Conservation (phyloP, 2,113 vertebrate genomes). For the Burhinus oedicnemus region DNA sequence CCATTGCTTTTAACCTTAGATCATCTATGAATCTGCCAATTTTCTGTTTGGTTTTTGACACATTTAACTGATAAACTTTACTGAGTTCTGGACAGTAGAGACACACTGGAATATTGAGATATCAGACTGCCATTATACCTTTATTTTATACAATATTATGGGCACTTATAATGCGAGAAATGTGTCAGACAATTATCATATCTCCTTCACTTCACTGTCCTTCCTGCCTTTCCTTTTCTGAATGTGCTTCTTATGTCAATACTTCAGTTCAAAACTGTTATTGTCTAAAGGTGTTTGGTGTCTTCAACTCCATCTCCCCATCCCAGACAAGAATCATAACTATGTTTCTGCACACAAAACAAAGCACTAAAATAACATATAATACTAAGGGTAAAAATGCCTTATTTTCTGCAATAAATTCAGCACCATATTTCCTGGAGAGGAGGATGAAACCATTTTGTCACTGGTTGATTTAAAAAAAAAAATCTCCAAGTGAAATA, state of each 20-base stretch:
- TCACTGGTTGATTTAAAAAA: not conserved
- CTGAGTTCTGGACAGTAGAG: not conserved
- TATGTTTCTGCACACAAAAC: not conserved
- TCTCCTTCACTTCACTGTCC: not conserved
- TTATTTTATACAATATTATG: not conserved
- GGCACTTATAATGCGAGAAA: not conserved
- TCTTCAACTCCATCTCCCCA: not conserved
- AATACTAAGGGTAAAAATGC: not conserved
- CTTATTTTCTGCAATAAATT: not conserved
- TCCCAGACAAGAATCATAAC: not conserved
- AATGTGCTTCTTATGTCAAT: not conserved
- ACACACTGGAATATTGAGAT: not conserved
- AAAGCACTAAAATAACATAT: not conserved
- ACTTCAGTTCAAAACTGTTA: not conserved
- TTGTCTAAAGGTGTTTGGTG: not conserved
- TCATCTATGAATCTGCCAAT: not conserved
- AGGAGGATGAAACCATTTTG: not conserved
- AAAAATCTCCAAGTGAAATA: not conserved
- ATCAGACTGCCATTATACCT: not conserved
- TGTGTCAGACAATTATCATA: not conserved
- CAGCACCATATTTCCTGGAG: not conserved
- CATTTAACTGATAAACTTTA: not conserved
- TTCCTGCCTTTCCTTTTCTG: not conserved
- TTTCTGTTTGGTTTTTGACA: not conserved
- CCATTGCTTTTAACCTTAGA: not conserved